Base-by-base conservation (phyloP, 2,113 vertebrate genomes). In the Sinocyclocheilus anshuiensis region DNA sequence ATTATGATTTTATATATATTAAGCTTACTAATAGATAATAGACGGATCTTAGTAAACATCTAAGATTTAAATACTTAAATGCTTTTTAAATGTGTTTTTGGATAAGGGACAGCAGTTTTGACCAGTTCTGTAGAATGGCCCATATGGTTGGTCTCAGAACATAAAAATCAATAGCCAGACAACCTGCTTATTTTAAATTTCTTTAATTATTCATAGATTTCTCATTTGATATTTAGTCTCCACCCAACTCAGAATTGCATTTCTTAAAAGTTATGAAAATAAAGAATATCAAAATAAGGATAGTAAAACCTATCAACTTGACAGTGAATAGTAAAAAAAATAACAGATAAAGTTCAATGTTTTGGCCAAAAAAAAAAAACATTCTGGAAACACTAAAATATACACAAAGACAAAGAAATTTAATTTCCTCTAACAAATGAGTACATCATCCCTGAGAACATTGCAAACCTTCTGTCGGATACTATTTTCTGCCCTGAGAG, bases 241-340 rank as follows among this genome's bases (percentile, higher is more conserved):
- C 69, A 72, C 39, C 10, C 33, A 72, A 42, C 6, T 42, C 6
- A 22, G 2, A 45, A 63, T 24, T 63, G 24, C 36, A 67, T 42
- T 63, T 63, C 13, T 26, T 36, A 77, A 26, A 75, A 12, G 16
- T 20, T 8, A 63, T 45, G 65, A 26, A 81, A 12, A 24, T 9
- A 50, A 81, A 11, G 9, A 10, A n/a, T 24, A 18, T 29, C 18
- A 67, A 83, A 53, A 78, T 8, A 15, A 5, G 90, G 85, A 95
- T 94, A 95, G 95, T 95, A 95, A 94, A 95, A 95, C 95, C 94
- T 94, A 95, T 95, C 94, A 33, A 90, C 84, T 86, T 83, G 81
- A 84, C 86, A 55, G 16, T 76, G 75, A 81, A 87, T 78, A 48
- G 71, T 24, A 77, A 81, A 83, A 72, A 57, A 55, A 76, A 4